Evolutionary conservation across 2,797 vertebrate genomes (phyloP), one percentile per base, ranked within the genome.

Genomic region (Masticophis lateralis): DNA sequence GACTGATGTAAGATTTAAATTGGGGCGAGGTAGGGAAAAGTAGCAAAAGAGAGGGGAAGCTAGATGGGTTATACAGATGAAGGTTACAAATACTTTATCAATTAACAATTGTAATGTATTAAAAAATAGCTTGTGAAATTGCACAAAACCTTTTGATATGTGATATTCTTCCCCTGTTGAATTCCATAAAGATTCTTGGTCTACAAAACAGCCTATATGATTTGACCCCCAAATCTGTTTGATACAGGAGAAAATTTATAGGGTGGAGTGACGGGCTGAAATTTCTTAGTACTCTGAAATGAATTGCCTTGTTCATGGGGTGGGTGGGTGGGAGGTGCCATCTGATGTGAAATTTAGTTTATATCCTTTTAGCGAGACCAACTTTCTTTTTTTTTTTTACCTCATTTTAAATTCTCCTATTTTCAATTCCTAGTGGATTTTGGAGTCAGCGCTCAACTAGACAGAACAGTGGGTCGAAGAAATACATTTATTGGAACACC

Each of bases 401-500:
- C 56, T 96, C 27, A 59, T 8, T 8, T 57, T 37, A 57, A 6
- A 0, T 1, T 66, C 69, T 69, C n/a, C n/a, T 90, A 0, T 94
- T 95, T 96, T 90, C 92, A 43, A 90, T 93, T 18, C 83, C 2
- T 88, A 99, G 99, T 99, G 97, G 99, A 99, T 96, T 99, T 99
- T 43, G 99, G 99, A 2, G 99, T 99, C 96, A 99, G 99, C 0
- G 99, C 99, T 69, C 99, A 99, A 97, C 98, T 99, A 94, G 99
- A 99, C 94, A 98, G 99, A 27, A 99, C 99, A 0, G 99, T 99
- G 92, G 99, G 99, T 57, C 98, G 99, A 87, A 98, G 99, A 90
- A 99, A 99, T 96, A 99, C 99, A 2, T 99, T 99, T 95, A 99
- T 99, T 13, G 99, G 99, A 69, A 99, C 99, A 2, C 99, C 99